phyloP scores from a whole-genome alignment of 2,888 invertebrate species.

The Trichopoda pennipes region DNA sequence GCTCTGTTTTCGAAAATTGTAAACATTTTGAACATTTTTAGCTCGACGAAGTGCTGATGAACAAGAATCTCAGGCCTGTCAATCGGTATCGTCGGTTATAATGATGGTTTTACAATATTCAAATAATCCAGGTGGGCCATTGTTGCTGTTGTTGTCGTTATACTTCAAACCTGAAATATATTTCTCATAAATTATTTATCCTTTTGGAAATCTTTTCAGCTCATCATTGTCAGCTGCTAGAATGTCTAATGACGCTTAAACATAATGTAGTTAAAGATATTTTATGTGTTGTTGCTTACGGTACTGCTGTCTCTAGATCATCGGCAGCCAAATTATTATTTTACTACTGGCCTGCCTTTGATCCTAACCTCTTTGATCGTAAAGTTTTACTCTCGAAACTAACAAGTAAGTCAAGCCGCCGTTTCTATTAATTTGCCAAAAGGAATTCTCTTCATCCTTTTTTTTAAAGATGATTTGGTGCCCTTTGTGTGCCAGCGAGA shows the following conservation, averaged over 20 bases:
- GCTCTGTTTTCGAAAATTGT: background rate
- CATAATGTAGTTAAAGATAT: slow-evolving; percentile 95
- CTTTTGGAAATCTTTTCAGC: slow-evolving; percentile 82
- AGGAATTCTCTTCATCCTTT: background rate
- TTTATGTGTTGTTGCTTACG: slow-evolving; percentile 97
- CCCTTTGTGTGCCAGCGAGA: slow-evolving; percentile 95
- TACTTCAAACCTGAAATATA: background rate
- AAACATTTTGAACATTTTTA: slow-evolving; percentile 74
- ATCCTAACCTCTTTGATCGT: slow-evolving; percentile 94
- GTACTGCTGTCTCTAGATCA: slow-evolving; percentile 95
- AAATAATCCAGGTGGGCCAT: slow-evolving; percentile 88
- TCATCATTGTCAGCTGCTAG: slow-evolving; percentile 97
- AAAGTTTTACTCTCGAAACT: slow-evolving; percentile 93
- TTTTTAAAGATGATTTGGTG: slow-evolving; percentile 85
- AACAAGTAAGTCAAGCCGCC: slow-evolving; percentile 84
- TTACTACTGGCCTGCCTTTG: slow-evolving; percentile 99
- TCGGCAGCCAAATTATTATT: slow-evolving; percentile 98
- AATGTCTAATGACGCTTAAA: slow-evolving; percentile 97
- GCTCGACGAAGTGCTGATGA: slow-evolving; percentile 87
- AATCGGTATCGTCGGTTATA: slow-evolving; percentile 94
- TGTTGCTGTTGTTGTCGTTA: no score
- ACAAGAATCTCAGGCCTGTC: slow-evolving; percentile 89
- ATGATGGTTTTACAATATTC: slow-evolving; percentile 99
- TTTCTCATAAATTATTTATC: background rate
- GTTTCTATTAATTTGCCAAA: background rate